Percentiles rank a stretch among this genome's conserved stretches.
These are phyloP conservation scores for Campylomormyrus numenius DNA, from an alignment of 2,113 vertebrate genomes.

Conservation along the genomic window DNA sequence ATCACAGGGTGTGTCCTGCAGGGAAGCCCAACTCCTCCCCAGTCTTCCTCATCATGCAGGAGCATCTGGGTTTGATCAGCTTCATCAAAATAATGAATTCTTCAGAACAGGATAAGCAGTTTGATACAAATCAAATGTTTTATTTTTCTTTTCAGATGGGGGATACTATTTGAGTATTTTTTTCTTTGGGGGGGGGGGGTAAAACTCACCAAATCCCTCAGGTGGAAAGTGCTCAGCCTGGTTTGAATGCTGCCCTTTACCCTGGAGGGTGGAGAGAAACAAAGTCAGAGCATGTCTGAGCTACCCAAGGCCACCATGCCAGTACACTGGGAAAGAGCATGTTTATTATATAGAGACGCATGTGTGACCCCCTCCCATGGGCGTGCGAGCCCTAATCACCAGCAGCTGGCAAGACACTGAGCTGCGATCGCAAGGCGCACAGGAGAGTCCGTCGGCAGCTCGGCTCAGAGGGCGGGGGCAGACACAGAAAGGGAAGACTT, in stretches of 20 bases:
- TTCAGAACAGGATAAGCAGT: neutral
- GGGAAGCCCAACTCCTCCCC: neutral
- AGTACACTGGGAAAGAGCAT: neutral
- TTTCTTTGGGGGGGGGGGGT: neutral
- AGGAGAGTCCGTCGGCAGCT: neutral
- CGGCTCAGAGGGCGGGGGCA: neutral
- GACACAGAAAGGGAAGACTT: slow-evolving; percentile 27
- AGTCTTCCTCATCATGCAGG: neutral
- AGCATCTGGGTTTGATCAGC: neutral
- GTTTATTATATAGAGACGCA: neutral
- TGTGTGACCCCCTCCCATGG: neutral
- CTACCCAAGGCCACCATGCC: neutral
- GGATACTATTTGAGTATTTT: neutral
- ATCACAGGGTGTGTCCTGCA: neutral
- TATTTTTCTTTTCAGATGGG: neutral
- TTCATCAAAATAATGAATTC: neutral
- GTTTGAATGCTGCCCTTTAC: slow-evolving; percentile 77
- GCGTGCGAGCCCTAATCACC: neutral
- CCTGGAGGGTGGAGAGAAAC: slow-evolving; percentile 53
- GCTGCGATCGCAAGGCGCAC: neutral
- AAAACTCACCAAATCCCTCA: slow-evolving; percentile 89
- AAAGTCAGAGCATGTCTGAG: neutral
- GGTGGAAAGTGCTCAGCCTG: slow-evolving; percentile 86
- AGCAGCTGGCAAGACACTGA: neutral
- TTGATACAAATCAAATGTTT: neutral